Percentiles rank a stretch among this genome's conserved stretches.
phyloP scores from a whole-genome alignment of 2,888 invertebrate species.

The Eueremaeus valkanovi region DNA sequence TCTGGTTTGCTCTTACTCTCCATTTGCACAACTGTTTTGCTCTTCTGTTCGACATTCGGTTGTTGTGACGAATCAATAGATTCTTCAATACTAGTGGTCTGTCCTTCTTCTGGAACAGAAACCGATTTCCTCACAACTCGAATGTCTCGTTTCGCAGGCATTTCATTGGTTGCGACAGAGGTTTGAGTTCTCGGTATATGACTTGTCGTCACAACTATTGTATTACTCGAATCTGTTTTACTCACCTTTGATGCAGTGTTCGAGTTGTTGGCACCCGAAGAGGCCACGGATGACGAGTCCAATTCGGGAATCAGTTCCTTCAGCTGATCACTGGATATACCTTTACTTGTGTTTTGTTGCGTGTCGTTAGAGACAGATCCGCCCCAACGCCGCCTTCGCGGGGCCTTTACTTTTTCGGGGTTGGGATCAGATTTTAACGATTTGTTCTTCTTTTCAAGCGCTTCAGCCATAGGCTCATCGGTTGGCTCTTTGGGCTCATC shows the following conservation, averaged over 20 bases:
- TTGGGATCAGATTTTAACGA: constrained; percentile 54
- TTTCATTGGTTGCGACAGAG: not conserved
- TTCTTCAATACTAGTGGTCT: not conserved
- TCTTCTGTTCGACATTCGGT: not conserved
- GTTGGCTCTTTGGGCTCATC: constrained; percentile 34
- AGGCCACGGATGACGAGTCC: not conserved
- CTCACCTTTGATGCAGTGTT: constrained; percentile 35
- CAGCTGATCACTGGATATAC: constrained; percentile 40
- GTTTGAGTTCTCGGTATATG: constrained; percentile 11
- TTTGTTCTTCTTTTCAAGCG: constrained; percentile 9
- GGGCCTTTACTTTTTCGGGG: constrained; percentile 54
- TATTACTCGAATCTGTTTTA: constrained; percentile 33
- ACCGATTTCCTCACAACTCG: constrained; percentile 18
- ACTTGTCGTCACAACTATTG: not conserved
- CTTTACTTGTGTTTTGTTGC: constrained; percentile 22
- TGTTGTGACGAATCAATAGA: not conserved
- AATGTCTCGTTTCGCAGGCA: constrained; percentile 14
- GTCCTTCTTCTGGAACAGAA: constrained; percentile 25
- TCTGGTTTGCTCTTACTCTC: not conserved
- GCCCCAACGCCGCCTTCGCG: constrained; percentile 41
- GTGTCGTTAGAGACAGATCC: constrained; percentile 23
- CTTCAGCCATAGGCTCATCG: constrained; percentile 8
- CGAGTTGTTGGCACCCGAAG: not conserved
- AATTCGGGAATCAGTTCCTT: constrained; percentile 40
- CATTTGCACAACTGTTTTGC: not conserved